phyloP scores from a whole-genome alignment of 2,797 vertebrate species.

The Anguilla megastoma region DNA sequence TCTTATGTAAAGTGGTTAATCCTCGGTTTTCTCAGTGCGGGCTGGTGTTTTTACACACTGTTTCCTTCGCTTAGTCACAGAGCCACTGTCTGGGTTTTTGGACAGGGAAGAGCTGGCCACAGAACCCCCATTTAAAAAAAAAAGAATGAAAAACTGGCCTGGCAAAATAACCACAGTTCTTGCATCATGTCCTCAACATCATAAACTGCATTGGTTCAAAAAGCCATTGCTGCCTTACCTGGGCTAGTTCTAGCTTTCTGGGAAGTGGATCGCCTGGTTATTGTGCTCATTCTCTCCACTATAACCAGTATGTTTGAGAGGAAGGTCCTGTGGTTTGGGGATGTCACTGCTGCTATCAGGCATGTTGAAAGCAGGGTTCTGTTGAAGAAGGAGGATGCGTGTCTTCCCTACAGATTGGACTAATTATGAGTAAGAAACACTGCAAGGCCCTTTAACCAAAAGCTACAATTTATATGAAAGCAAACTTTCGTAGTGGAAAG shows the following conservation, averaged over 20 bases:
- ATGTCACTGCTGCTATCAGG: neutral
- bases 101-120: neutral
- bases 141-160: neutral
- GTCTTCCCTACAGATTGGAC: constrained; percentile 19
- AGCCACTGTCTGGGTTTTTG: neutral
- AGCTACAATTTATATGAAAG: constrained; percentile 27
- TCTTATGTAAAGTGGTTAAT: constrained; percentile 9
- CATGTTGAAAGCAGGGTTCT: neutral
- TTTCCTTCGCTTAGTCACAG: constrained; percentile 12
- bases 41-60: neutral
- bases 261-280: neutral
- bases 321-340: neutral
- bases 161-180: neutral
- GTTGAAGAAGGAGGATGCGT: constrained; percentile 19
- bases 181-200: neutral
- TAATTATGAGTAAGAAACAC: constrained; percentile 29
- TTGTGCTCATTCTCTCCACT: neutral
- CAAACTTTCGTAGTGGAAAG: constrained; percentile 23
- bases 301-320: neutral
- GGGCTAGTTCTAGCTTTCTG: neutral
- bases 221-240: neutral
- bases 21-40: neutral
- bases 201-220: neutral
- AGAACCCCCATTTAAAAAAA: neutral
- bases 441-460: constrained; percentile 25